phyloP scores from a whole-genome alignment of 2,113 vertebrate species.

The Ceyx margarethae region DNA sequence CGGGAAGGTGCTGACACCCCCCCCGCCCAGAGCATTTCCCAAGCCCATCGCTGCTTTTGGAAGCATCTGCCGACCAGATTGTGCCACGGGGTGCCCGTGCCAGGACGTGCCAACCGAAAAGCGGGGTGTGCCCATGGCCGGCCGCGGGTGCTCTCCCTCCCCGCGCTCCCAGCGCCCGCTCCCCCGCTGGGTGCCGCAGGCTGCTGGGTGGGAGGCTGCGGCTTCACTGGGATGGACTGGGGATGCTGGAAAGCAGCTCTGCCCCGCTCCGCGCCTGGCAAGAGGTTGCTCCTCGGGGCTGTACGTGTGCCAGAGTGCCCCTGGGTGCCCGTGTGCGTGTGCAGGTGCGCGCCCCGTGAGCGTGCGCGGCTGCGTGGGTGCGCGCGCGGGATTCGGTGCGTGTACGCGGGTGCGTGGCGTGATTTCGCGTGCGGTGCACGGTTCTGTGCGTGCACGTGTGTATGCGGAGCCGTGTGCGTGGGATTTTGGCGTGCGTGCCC shows the following conservation, averaged over 20 bases:
- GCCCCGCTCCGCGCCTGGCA: background rate
- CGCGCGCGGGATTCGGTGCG: background rate
- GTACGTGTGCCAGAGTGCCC: background rate
- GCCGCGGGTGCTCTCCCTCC: background rate
- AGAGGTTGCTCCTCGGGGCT: background rate
- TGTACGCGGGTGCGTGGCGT: background rate
- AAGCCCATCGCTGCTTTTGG: background rate
- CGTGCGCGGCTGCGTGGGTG: background rate
- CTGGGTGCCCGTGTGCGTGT: background rate
- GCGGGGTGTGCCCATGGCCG: background rate
- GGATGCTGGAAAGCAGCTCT: background rate
- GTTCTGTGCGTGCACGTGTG: no score
- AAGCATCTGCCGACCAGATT: constrained; percentile 42
- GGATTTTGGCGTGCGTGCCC: no score
- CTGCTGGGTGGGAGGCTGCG: background rate
- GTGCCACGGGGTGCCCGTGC: background rate
- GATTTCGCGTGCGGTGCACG: no score
- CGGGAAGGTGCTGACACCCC: accelerated
- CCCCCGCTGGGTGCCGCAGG: background rate
- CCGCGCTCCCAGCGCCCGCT: background rate
- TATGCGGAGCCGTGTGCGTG: background rate
- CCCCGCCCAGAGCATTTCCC: background rate
- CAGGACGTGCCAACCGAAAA: background rate
- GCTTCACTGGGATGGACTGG: background rate
- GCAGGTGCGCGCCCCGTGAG: no score